Percentiles rank a stretch among this genome's conserved stretches.
phyloP scores from a whole-genome alignment of 2,113 vertebrate species.

The Lates calcarifer region DNA sequence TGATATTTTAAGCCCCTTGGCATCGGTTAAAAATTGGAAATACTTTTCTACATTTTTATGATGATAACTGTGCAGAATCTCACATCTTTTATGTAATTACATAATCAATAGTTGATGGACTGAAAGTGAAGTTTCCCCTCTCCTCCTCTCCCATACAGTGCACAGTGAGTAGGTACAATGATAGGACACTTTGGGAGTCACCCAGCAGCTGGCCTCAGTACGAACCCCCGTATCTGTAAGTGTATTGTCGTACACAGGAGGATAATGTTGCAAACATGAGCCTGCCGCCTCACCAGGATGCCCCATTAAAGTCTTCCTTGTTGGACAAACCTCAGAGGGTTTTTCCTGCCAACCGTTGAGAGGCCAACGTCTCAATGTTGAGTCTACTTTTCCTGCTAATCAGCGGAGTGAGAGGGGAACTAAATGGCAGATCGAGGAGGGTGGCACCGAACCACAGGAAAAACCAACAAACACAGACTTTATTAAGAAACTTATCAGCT shows the following conservation, averaged over 20 bases:
- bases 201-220: slow-evolving; percentile 12
- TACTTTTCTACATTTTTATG: not conserved
- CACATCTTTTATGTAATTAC: not conserved
- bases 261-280: slow-evolving; percentile 54
- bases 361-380: slow-evolving; percentile 30
- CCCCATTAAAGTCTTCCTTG: slow-evolving; percentile 53
- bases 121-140: not conserved
- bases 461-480: slow-evolving; percentile 31
- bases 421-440: slow-evolving; percentile 18
- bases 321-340: slow-evolving; percentile 45
- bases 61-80: not conserved
- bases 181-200: slow-evolving; percentile 27
- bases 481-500: slow-evolving; percentile 29
- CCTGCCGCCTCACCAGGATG: slow-evolving; percentile 42
- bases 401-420: slow-evolving; percentile 33
- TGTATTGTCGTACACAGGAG: slow-evolving; percentile 40
- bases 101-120: not conserved
- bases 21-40: not conserved
- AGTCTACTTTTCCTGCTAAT: slow-evolving; percentile 60
- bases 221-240: slow-evolving; percentile 28
- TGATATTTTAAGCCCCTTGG: not conserved
- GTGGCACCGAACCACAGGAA: slow-evolving; percentile 21
- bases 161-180: not conserved
- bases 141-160: not conserved
- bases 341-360: slow-evolving; percentile 34